Conservation (phyloP, 1,140 invertebrate species). For the Protaetia brevitarsis region DNA sequence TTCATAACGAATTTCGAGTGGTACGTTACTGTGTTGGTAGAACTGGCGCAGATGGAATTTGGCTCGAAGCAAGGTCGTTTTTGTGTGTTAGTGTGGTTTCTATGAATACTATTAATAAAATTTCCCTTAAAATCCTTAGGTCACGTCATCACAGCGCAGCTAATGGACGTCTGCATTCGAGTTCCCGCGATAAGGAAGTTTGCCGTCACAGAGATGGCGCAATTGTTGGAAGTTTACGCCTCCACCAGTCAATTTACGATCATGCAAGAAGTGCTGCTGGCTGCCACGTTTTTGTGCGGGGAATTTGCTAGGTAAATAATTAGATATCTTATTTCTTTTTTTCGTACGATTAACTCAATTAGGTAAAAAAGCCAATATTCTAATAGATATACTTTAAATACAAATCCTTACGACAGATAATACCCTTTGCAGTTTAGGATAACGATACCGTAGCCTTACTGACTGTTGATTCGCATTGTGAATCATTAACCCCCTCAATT, state of each 20-base stretch:
- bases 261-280: conserved; percentile 63
- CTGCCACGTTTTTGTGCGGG: conserved; percentile 97
- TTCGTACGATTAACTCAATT: neutral
- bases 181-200: conserved; percentile 92
- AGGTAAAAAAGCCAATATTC: too few species aligned
- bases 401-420: too few species aligned
- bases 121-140: conserved; percentile 41
- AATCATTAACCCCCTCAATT: too few species aligned
- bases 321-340: too few species aligned
- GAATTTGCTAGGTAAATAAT: conserved; percentile 82
- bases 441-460: too few species aligned
- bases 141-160: conserved; percentile 83
- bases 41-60: conserved; percentile 91
- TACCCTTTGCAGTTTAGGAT: too few species aligned
- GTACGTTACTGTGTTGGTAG: conserved; percentile 97
- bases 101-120: conserved; percentile 20
- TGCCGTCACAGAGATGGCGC: conserved; percentile 86
- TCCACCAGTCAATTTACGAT: conserved; percentile 48
- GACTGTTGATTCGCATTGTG: too few species aligned
- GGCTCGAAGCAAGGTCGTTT: conserved; percentile 84
- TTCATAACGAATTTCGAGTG: conserved; percentile 99
- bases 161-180: conserved; percentile 95
- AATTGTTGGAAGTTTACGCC: conserved; percentile 72
- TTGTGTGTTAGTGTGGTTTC: neutral
- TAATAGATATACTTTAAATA: too few species aligned